A percentile compares a stretch with the other conserved stretches of the same genome.
Conservation (phyloP, 2,113 vertebrate genomes). For the Mesoclemmys tuberculata region DNA sequence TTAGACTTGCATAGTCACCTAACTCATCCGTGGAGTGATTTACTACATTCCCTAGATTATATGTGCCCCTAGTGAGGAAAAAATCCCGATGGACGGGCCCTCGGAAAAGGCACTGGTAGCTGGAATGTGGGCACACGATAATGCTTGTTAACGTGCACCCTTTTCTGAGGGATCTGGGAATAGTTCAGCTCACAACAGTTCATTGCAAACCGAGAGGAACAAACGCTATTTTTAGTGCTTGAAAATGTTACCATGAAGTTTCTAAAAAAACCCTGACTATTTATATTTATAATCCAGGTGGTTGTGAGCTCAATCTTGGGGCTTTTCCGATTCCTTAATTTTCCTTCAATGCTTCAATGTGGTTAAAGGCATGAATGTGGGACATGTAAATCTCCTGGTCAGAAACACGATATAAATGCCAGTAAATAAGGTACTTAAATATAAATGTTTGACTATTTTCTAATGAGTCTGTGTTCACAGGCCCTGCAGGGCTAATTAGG, state of each 20-base stretch:
- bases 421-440: slow-evolving; percentile 66
- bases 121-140: neutral
- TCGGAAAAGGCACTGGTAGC: neutral
- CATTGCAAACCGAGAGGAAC: neutral
- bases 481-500: slow-evolving; percentile 72
- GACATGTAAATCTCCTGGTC: neutral
- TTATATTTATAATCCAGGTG: neutral
- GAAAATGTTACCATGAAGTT: neutral
- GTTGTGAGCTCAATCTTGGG: neutral
- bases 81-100: neutral
- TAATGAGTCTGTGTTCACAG: slow-evolving; percentile 69
- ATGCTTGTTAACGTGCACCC: neutral
- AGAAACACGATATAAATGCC: slow-evolving; percentile 41
- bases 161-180: neutral
- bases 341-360: slow-evolving; percentile 10
- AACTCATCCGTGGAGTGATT: neutral
- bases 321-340: neutral
- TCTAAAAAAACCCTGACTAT: neutral
- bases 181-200: neutral
- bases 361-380: slow-evolving; percentile 5
- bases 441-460: slow-evolving; percentile 66
- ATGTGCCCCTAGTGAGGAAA: neutral
- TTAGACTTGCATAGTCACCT: neutral
- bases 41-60: neutral
- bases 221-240: neutral